Base-by-base conservation (phyloP, 2,797 vertebrate species). In the Sciaenops ocellatus region DNA sequence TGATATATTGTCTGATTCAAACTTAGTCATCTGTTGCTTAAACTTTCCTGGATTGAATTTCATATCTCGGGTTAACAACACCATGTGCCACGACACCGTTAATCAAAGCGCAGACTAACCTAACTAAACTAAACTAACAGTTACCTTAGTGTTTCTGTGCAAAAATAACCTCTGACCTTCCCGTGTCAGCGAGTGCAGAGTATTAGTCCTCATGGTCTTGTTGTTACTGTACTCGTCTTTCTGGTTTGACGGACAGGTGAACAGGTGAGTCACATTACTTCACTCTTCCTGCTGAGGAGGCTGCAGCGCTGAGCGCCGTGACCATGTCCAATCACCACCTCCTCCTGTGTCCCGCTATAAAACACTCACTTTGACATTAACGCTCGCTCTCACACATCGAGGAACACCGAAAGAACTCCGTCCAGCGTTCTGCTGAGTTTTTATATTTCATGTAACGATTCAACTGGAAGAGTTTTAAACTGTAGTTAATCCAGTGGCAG, bases 261-360 rank as follows among this genome's bases (percentile, higher is more conserved):
- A 78, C 82, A 85, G 85, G 68, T 81, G 82, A 85, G 75, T 60
- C 55, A 1, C 30, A 57, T 80, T 4, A 46, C 46, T 54, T 42
- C 1, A 9, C 18, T 18, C 16, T 41, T 78, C 71, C 78, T 83
- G 62, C 52, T 4, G 30, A 71, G 81, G 79, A 81, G 83, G 76
- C 82, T 62, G 56, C 66, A 0, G 73, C 1, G 26, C 22, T 81
- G 70, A 84, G 74, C 73, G 6, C 69, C 77, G 51, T 84, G 83
- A 85, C 82, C 84, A 57, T 55, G 84, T 80, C 78, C 76, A 83
- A 82, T 85, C 85, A 72, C 51, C 80, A 60, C 74, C 80, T 80
- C 79, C 84, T 76, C 61, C 69, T 41, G 76, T n/a, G 42, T 44
- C 34, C 2, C 3, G 3, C 76, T n/a, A 3, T 88, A 80, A 84